Evolutionary conservation across 1,140 invertebrate genomes (phyloP), one percentile per base, ranked within the genome.

Genomic region (Drosophila littoralis): DNA sequence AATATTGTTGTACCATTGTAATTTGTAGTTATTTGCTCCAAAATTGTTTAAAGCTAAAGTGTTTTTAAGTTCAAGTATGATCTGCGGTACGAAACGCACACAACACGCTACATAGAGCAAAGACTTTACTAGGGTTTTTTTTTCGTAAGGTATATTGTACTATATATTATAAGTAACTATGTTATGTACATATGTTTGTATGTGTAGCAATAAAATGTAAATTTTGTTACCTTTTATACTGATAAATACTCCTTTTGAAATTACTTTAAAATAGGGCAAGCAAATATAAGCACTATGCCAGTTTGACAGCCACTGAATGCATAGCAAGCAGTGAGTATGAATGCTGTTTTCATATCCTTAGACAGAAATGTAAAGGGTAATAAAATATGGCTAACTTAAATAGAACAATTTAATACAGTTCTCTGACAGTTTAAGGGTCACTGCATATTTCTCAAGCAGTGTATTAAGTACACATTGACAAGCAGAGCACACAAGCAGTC

Each of bases 1-100:
- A 86, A 88, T 79, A 79, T 88, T 77, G 70, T 83, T 83, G 57
- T 59, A 65, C 50, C 43, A 61, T 63, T 77, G 58, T 77, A 73
- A 79, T 68, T 60, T 35, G 40, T 83, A 69, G 69, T 74, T 59
- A 40, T 69, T 46, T 64, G 22, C 66, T 74, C 57, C 32, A 45
- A 12, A 43, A 64, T 48, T 45, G 50, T 51, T 13, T 8, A 35
- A n/a, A 13, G 32, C n/a, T 40, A 42, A 28, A 50, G 48, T 48
- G 12, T 54, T 45, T 5, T 46, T 52, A 35, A 38, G 28, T 52
- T 42, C 33, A 57, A 46, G 48, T 54, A 42, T 68, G 13, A 33
- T 42, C 8, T 32, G 48, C 35, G 22, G 3, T 22, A 22, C 22
- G 22, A 22, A 22, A 22, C 40, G 38, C n/a, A 13, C 43, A 68